Evolutionary conservation across 2,797 vertebrate species (phyloP).

Genomic region (Pseudochirops corinnae): DNA sequence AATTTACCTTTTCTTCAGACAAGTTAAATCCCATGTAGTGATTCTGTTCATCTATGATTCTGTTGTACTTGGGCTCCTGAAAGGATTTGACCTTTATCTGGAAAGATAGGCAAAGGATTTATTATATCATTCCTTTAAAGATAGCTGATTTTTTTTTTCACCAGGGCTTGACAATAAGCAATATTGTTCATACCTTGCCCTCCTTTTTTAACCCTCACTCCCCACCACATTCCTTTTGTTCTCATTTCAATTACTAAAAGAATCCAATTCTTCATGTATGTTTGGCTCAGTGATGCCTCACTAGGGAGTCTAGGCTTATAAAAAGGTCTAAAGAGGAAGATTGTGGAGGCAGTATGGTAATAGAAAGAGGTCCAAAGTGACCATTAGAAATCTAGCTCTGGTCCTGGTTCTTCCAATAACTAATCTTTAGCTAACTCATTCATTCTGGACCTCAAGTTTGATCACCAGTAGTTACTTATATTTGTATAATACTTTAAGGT

Average conservation of each 20-base stretch:
- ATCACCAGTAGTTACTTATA: neutral
- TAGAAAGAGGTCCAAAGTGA: neutral
- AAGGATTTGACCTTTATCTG: neutral
- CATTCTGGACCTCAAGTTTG: neutral
- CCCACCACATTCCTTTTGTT: neutral
- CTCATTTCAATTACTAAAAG: neutral
- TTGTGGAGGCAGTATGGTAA: neutral
- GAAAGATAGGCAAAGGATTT: neutral
- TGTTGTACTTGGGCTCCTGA: neutral
- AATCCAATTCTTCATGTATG: neutral
- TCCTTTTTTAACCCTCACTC: neutral
- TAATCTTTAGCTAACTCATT: neutral
- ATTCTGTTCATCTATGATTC: neutral
- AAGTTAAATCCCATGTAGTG: neutral
- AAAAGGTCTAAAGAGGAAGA: neutral
- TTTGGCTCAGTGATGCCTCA: neutral
- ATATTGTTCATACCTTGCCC: neutral
- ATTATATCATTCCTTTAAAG: neutral
- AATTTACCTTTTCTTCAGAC: constrained; percentile 1
- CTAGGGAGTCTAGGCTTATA: neutral
- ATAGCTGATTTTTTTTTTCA: neutral
- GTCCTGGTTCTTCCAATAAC: neutral
- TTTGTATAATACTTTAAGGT: neutral
- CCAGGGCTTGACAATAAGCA: neutral
- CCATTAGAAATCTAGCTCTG: neutral